Percentiles rank a stretch among this genome's conserved stretches.
Conservation (phyloP, 2,888 invertebrate genomes). For the Netelia inedita region DNA sequence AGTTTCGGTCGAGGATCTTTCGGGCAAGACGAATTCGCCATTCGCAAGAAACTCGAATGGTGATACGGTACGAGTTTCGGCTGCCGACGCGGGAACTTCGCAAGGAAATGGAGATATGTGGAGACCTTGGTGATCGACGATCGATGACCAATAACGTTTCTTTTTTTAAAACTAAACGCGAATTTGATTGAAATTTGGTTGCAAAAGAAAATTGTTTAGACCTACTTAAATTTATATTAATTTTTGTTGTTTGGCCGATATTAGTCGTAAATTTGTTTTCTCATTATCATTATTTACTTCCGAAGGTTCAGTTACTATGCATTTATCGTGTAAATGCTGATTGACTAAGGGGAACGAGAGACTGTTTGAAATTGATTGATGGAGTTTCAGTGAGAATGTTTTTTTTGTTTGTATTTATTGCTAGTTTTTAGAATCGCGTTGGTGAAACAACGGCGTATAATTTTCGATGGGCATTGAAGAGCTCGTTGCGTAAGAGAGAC, state of each 20-base stretch:
- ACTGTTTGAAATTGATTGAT: constrained; percentile 20
- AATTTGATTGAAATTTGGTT: neutral
- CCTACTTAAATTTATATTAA: constrained; percentile 28
- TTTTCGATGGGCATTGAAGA: neutral
- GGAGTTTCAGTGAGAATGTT: constrained; percentile 48
- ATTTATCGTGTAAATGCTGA: neutral
- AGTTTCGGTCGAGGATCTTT: constrained; percentile 74
- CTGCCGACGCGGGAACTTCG: constrained; percentile 74
- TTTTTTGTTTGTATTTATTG: constrained; percentile 55
- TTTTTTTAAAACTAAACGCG: neutral
- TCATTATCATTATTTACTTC: neutral
- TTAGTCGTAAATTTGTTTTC: constrained; percentile 39
- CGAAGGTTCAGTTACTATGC: constrained; percentile 13
- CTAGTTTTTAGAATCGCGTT: constrained; percentile 32
- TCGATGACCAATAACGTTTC: neutral
- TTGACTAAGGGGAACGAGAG: neutral
- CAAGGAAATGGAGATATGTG: constrained; percentile 86
- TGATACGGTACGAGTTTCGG: constrained; percentile 67
- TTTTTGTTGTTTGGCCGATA: constrained; percentile 36
- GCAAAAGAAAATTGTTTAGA: neutral
- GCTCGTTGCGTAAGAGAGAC: constrained; percentile 9
- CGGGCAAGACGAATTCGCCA: constrained; percentile 69
- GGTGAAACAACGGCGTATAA: neutral
- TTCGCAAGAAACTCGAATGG: constrained; percentile 69
- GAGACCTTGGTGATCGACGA: constrained; percentile 86